Evolutionary conservation across 64 coral and sea anemone genomes (phyloP).

Genomic region (Platygyra sinensis): DNA sequence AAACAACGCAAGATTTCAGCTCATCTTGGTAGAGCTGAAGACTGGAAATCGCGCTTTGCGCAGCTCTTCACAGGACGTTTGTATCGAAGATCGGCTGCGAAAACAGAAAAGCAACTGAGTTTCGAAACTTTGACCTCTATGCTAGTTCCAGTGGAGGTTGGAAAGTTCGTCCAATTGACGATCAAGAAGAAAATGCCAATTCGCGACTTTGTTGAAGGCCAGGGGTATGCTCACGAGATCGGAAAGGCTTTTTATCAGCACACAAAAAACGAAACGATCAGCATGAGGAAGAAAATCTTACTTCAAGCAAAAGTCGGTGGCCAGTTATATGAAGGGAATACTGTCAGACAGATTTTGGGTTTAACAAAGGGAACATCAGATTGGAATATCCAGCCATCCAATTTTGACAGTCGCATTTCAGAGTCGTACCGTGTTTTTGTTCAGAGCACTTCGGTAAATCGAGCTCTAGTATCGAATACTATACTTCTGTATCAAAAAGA

Average conservation of each 20-base stretch:
- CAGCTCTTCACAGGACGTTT: conserved; percentile 61
- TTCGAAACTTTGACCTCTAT: conserved; percentile 39
- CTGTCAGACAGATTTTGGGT: conserved; percentile 58
- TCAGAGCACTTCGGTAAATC: conserved; percentile 79
- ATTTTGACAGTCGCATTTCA: conserved; percentile 47
- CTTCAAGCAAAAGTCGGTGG: conserved; percentile 67
- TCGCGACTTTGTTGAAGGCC: conserved; percentile 60
- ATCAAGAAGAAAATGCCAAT: conserved; percentile 42
- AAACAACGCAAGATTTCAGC: conserved; percentile 58
- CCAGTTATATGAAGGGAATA: conserved; percentile 51
- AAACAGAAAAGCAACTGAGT: conserved; percentile 33
- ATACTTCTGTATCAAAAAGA: conserved; percentile 36
- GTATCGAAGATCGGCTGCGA: conserved; percentile 32
- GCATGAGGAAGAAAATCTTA: conserved; percentile 66
- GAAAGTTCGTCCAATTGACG: conserved; percentile 33
- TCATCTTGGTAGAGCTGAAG: conserved; percentile 68
- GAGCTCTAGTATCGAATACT: conserved; percentile 48
- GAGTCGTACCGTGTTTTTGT: conserved; percentile 59
- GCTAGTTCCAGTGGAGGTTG: conserved; percentile 36
- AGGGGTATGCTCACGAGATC: conserved; percentile 15
- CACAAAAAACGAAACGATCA: conserved; percentile 83
- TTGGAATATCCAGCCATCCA: conserved; percentile 82
- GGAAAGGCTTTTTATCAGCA: conserved; percentile 80
- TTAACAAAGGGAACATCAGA: conserved; percentile 57
- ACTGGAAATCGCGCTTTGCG: conserved; percentile 58